Percentiles rank a stretch among this genome's conserved stretches.
These are phyloP conservation scores for Rhopilema esculentum DNA, from an alignment of 30 jellyfish, hydroid and myxozoan genomes.

Conservation along the genomic window DNA sequence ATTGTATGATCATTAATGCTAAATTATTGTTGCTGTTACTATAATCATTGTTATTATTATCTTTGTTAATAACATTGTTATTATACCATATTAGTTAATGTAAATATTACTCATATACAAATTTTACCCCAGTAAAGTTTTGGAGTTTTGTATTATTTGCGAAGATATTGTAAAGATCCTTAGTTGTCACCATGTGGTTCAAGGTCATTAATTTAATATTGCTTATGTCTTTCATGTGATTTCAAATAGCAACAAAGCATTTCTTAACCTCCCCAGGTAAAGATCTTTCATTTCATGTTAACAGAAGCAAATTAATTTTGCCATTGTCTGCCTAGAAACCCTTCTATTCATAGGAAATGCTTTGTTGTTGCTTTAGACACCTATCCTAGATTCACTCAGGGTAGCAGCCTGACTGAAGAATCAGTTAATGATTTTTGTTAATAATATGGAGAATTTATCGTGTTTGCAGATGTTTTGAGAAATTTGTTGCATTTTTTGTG, in stretches of 20 bases:
- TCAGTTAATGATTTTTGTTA: neutral
- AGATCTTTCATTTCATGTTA: too few species aligned
- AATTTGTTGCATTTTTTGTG: neutral
- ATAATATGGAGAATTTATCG: slow-evolving; percentile 2
- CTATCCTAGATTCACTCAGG: slow-evolving; percentile 15
- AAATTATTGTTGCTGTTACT: slow-evolving; percentile 22
- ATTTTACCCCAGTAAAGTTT: slow-evolving; percentile 26
- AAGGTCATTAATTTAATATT: neutral
- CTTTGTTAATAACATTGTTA: neutral
- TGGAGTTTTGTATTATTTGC: neutral
- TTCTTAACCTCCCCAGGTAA: neutral
- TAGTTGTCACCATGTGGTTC: neutral
- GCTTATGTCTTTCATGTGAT: neutral
- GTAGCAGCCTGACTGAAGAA: neutral
- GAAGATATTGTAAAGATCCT: neutral
- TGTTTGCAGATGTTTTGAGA: slow-evolving; percentile 36
- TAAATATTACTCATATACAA: slow-evolving; percentile 2
- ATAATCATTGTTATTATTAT: slow-evolving; percentile 1
- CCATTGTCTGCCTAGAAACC: neutral
- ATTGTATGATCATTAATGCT: slow-evolving; percentile 35
- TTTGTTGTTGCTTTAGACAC: neutral
- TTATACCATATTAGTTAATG: neutral
- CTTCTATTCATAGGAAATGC: neutral
- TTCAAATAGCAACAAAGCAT: neutral
- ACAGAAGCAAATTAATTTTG: neutral